Percentiles rank a stretch among this genome's conserved stretches.
These are phyloP conservation scores for Tricholaema leucomelas DNA, from an alignment of 2,113 vertebrate genomes.

Conservation along the genomic window DNA sequence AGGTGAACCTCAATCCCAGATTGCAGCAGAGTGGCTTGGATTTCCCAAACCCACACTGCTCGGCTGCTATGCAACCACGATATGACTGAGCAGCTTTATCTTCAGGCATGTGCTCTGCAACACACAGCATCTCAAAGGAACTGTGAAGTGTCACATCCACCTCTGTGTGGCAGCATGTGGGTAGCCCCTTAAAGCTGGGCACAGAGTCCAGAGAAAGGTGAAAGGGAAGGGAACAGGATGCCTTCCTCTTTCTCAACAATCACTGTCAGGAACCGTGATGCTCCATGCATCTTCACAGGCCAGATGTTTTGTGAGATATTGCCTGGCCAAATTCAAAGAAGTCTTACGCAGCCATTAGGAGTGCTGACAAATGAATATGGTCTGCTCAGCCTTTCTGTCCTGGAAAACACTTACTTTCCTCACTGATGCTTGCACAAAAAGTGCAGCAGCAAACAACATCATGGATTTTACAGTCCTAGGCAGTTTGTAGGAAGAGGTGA, in stretches of 20 bases:
- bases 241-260: neutral
- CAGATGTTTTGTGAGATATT: neutral
- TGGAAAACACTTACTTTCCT: neutral
- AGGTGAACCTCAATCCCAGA: neutral
- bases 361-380: neutral
- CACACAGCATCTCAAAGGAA: neutral
- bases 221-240: neutral
- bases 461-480: neutral
- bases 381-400: neutral
- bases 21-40: neutral
- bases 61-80: neutral
- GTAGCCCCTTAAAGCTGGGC: neutral
- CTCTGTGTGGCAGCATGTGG: neutral
- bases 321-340: neutral
- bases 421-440: neutral
- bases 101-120: neutral
- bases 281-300: neutral
- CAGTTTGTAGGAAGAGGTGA: neutral
- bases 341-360: neutral
- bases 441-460: neutral
- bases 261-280: neutral
- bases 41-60: neutral
- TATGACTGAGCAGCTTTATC: conserved; percentile 39
- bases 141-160: neutral
- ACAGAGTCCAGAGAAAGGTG: neutral